Evolutionary conservation across 2,888 invertebrate genomes (phyloP), one percentile per base, ranked within the genome.

Genomic region (Abrostola tripartita): DNA sequence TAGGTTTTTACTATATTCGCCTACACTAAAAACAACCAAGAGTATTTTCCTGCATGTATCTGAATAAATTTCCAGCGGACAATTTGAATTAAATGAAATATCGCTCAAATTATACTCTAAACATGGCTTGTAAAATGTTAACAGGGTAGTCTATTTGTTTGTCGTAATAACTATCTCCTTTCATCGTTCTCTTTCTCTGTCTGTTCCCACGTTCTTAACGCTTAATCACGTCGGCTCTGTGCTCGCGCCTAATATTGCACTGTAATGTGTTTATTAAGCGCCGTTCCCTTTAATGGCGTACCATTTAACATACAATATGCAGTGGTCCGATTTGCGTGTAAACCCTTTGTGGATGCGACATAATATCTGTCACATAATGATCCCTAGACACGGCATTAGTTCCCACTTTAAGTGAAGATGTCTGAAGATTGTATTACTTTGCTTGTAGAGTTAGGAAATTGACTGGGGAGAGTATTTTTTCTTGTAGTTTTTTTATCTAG

Each of bases 181-280:
- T 88, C 85, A 85, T 83, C 82, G 82, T 80, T 83, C 86, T 87
- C 85, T 88, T 85, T 88, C 85, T 82, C 84, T 71, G 81, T 85
- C 81, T 81, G 89, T 93, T 93, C 93, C 92, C 94, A 94, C 93
- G 93, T 92, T 90, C 86, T 81, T 86, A 87, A 86, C 88, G 85
- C 86, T 91, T 90, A 90, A 91, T 92, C 91, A 90, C 84, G 89
- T 87, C 88, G 85, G 84, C 85, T 87, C 82, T 89, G 89, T 88
- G 90, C 88, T 87, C 84, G 90, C 90, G 90, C 89, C 91, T 93
- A 92, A 93, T 92, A 92, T 92, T 87, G 90, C 88, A 86, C 87
- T 89, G 88, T 92, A 92, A 93, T 93, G 92, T 92, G 92, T 93
- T 92, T 93, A 93, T 92, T 93, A 93, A 92, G 90, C 91, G 89